phyloP scores from a whole-genome alignment of 2,888 invertebrate genomes.

The Carterocephalus palaemon region DNA sequence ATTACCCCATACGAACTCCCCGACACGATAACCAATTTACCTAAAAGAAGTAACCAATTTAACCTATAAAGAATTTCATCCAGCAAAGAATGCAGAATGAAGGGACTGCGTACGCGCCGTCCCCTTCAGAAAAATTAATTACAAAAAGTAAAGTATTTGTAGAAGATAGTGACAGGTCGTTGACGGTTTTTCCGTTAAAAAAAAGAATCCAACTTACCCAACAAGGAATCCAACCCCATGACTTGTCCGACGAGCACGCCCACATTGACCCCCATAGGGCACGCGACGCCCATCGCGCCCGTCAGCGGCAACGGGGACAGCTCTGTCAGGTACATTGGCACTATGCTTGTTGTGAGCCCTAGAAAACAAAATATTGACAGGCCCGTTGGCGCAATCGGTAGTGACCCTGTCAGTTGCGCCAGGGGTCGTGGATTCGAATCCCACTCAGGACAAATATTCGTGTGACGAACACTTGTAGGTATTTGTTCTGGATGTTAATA shows the following conservation, averaged over 20 bases:
- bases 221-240: slow-evolving; percentile 81
- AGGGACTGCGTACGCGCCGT: neutral
- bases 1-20: no score
- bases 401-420: no score
- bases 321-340: slow-evolving; percentile 95
- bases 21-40: neutral
- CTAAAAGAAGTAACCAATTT: neutral
- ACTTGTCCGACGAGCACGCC: slow-evolving; percentile 88
- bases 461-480: no score
- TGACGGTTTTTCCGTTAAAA: no score
- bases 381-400: no score
- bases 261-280: slow-evolving; percentile 88
- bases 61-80: neutral
- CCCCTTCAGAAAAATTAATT: no score
- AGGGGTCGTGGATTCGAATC: no score
- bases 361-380: no score
- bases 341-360: slow-evolving; percentile 90
- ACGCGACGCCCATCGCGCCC: slow-evolving; percentile 91
- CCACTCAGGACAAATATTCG: no score
- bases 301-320: slow-evolving; percentile 86
- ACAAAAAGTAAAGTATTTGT: no score
- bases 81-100: neutral
- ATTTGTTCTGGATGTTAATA: neutral
- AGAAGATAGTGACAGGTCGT: no score
- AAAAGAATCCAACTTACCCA: slow-evolving; percentile 70